Evolutionary conservation across 2,113 vertebrate genomes (phyloP).

Genomic region (Nestor notabilis): DNA sequence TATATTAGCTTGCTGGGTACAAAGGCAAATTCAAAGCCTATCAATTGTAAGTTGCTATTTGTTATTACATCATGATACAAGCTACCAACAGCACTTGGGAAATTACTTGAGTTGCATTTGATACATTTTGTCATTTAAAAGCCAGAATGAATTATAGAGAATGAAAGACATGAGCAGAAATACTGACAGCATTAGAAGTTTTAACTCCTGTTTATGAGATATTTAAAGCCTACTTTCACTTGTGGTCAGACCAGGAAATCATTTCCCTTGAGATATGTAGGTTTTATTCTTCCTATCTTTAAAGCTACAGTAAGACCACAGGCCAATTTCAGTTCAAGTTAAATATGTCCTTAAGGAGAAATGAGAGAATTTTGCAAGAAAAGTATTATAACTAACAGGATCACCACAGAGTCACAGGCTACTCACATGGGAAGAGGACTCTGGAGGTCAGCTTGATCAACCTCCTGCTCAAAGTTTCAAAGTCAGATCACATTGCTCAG

Average conservation of each 20-base stretch:
- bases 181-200: neutral
- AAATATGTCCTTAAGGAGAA: neutral
- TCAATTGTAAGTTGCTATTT: neutral
- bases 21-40: neutral
- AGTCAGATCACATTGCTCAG: neutral
- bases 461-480: neutral
- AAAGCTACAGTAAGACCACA: neutral
- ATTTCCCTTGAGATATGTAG: neutral
- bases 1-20: neutral
- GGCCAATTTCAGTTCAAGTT: neutral
- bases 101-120: neutral
- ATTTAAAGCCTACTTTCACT: neutral
- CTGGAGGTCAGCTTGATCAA: neutral
- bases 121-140: neutral
- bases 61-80: neutral
- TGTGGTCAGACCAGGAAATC: neutral
- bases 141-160: neutral
- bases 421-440: neutral
- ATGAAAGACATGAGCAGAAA: neutral
- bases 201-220: neutral
- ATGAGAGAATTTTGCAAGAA: neutral
- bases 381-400: neutral
- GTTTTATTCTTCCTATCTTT: neutral
- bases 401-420: neutral
- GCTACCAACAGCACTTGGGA: neutral